Evolutionary conservation across 2,113 vertebrate genomes (phyloP).

Genomic region (Rattus rattus): DNA sequence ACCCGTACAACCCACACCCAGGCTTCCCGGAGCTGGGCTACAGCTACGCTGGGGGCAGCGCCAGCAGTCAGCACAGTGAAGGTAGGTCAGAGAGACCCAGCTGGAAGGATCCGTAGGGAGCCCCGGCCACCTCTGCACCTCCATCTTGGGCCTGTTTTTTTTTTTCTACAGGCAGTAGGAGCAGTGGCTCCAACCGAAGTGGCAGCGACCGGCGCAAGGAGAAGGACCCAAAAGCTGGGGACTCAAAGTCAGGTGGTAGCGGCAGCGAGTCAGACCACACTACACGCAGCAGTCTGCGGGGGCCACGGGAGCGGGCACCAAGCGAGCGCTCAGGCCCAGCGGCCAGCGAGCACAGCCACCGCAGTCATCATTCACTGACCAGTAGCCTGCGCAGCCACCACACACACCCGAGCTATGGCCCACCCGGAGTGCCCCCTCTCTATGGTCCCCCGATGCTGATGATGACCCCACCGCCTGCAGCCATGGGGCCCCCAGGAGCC

Average conservation of each 20-base stretch:
- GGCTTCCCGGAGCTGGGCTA: constrained; percentile 90
- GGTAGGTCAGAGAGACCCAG: constrained; percentile 83
- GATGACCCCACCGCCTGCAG: constrained; percentile 88
- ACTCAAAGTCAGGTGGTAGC: constrained; percentile 92
- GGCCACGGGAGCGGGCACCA: constrained; percentile 86
- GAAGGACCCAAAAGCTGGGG: constrained; percentile 86
- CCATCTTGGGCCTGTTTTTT: constrained; percentile 2
- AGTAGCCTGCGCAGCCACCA: constrained; percentile 91
- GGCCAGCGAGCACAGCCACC: constrained; percentile 90
- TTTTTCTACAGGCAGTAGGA: constrained; percentile 90
- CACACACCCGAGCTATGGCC: constrained; percentile 91
- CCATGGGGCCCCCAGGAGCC: constrained; percentile 90
- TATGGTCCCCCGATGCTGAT: constrained; percentile 91
- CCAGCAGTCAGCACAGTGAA: constrained; percentile 93
- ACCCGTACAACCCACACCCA: constrained; percentile 93
- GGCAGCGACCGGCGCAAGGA: constrained; percentile 90
- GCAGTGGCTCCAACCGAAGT: constrained; percentile 94
- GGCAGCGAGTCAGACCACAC: constrained; percentile 92
- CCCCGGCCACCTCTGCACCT: constrained; percentile 49
- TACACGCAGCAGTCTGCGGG: constrained; percentile 88
- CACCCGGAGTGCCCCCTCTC: constrained; percentile 88
- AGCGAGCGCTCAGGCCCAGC: constrained; percentile 89
- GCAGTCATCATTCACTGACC: constrained; percentile 92
- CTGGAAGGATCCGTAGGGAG: accelerated
- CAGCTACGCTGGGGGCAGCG: constrained; percentile 89